Evolutionary conservation across 2,113 vertebrate species (phyloP), one percentile per base, ranked within the genome.

Genomic region (Eolophus roseicapilla): DNA sequence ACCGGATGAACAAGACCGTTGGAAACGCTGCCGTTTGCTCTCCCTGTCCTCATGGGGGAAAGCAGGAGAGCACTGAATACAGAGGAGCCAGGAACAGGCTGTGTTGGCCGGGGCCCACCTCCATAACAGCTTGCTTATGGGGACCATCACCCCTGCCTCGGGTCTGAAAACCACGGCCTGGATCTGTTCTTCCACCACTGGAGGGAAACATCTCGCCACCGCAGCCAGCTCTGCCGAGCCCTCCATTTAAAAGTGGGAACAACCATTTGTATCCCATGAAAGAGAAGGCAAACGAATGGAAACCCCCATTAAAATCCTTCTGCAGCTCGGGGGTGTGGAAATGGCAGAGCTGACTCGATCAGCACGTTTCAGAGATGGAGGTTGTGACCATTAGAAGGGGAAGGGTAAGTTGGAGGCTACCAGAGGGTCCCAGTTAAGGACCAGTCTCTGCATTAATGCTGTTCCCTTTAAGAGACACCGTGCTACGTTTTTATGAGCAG

Each of bases 191-290:
- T 84, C 87, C 88, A 80, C 90, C 93, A 93, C 95, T 93, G 95
- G 93, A 96, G 90, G 93, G 92, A 96, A 96, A 93, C 92, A 83
- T 68, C 86, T 94, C 13, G 59, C 86, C 93, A 92, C 69, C 59
- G 10, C 82, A 63, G 79, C 64, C 88, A 60, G 93, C 73, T 63
- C 85, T 17, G 69, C 46, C 1, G 4, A 64, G 79, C 6, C 95
- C 88, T 93, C 93, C 90, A 78, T 64, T 81, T 43, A 16, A 3
- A 83, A 90, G 93, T 21, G 88, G 88, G 23, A 88, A 81, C 20
- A 27, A 68, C 39, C 91, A 76, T 11, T 11, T 3, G 10, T 7
- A 69, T 11, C 41, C 79, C 92, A 78, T 6, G 21, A 33, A 69
- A 81, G 20, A 57, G 35, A 50, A 73, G 67, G 23, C 67, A 47